Base-by-base conservation (phyloP, 2,888 invertebrate genomes). In the Phortica magna region DNA sequence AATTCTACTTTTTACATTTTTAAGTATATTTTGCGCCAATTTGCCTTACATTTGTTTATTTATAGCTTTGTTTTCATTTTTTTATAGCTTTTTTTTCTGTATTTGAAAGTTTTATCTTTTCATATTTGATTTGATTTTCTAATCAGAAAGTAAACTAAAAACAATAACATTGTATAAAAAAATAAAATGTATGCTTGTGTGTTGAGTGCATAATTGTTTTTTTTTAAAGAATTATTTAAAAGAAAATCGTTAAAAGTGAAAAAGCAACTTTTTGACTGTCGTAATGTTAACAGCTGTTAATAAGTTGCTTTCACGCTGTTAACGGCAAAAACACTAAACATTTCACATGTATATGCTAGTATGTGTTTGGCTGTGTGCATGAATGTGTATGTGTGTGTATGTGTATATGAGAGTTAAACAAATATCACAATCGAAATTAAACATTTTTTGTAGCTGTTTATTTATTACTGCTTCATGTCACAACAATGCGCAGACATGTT, bases 371-470 rank as follows among this genome's bases (percentile, higher is more conserved):
- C 65, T 82, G 71, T 79, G 75, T 53, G 53, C 53, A n/a, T 53
- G 53, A 2, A 5, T n/a, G n/a, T 76, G 76, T 65, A n/a, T 76
- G 61, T 72, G 48, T 77, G 68, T 78, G 67, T 78, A 71, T 80
- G 83, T 78, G 80, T 75, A 74, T 75, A 75, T 77, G 74, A 80
- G 83, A 87, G 85, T 87, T 85, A 84, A 85, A 89, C 85, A 85
- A 85, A 89, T 85, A 85, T 85, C 85, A 85, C 85, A 85, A 85
- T 85, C 82, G 82, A 88, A 88, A 85, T 88, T 85, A 86, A 85
- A 85, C 88, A 89, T 88, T 83, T 81, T 19, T 17, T 55, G n/a
- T 59, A 22, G 17, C 22, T 61, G 61, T 61, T 61, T 61, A 22
- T 61, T 14, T 61, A 9, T 17, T 19, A 22, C 85, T 87, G 88